Base-by-base conservation (phyloP, 2,113 vertebrate genomes). In the Varanus komodoensis region DNA sequence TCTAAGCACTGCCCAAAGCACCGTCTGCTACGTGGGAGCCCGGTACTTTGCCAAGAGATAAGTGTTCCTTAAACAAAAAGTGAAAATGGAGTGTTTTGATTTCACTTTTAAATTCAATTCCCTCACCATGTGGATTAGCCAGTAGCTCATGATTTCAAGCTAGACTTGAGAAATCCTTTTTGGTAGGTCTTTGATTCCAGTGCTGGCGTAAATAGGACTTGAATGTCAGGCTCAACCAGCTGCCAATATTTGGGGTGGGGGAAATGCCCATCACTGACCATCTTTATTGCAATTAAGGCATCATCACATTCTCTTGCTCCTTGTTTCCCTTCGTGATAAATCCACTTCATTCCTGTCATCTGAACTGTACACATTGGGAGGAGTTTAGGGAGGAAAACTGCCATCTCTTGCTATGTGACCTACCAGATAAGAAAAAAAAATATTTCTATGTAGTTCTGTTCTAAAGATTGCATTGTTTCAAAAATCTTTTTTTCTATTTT, bases 1-100 rank as follows among this genome's bases (percentile, higher is more conserved):
- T 96, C 92, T 77, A 6, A 95, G 94, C 96, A 95, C 95, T 97
- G 96, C 96, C 96, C 94, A 94, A 88, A 95, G 96, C 92, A 92
- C 94, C 84, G 25, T 91, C 94, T 92, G 93, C 95, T 93, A 95
- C 89, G 27, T 68, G 9, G 82, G 95, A 93, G 64, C 57, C 92
- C 89, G 91, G 86, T 89, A 71, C 94, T 89, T 95, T 34, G 89
- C 96, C 89, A 67, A 94, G 92, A 95, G 89, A 88, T 34, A 97
- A 96, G 96, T 96, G 95, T 96, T 95, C 95, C 97, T 96, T 96
- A 93, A 90, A 29, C 5, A 68, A 67, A 21, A 29, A 17, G 75
- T 29, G 84, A 89, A 64, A 94, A 93, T 93, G 90, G 89, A 93
- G 93, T 89, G 93, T 95, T 92, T 92, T 92, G 38, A 44, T 87